A percentile compares a stretch with the other conserved stretches of the same genome.
Conservation (phyloP, 2,797 vertebrate species). For the Botia almorhae region DNA sequence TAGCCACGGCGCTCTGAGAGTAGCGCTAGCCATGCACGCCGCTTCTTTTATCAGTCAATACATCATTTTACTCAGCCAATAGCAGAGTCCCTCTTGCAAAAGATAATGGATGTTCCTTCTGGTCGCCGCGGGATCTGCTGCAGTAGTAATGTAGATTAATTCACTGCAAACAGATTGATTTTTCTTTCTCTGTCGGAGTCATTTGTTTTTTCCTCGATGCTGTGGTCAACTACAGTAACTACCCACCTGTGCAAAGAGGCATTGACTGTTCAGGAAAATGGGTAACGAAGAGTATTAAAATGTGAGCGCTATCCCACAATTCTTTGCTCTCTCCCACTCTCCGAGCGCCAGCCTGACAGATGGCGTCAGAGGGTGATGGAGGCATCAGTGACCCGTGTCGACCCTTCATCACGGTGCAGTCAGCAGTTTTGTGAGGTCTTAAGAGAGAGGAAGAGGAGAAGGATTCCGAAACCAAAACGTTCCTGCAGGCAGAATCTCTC, state of each 20-base stretch:
- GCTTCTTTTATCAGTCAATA: slow-evolving; percentile 64
- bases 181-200: slow-evolving; percentile 58
- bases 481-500: slow-evolving; percentile 23
- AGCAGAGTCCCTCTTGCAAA: slow-evolving; percentile 61
- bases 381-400: slow-evolving; percentile 54
- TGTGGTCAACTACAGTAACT: slow-evolving; percentile 58
- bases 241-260: slow-evolving; percentile 52
- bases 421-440: slow-evolving; percentile 59
- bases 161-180: slow-evolving; percentile 67
- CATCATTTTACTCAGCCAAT: slow-evolving; percentile 67
- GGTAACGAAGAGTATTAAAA: slow-evolving; percentile 45
- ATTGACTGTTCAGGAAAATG: slow-evolving; percentile 50
- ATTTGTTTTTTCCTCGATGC: slow-evolving; percentile 60
- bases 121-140: slow-evolving; percentile 56
- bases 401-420: slow-evolving; percentile 57
- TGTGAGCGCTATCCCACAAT: slow-evolving; percentile 14
- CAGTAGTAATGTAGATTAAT: slow-evolving; percentile 67
- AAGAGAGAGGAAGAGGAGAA: background rate
- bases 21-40: slow-evolving; percentile 45
- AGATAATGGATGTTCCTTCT: slow-evolving; percentile 65
- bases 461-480: background rate
- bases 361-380: slow-evolving; percentile 48
- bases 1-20: slow-evolving; percentile 36
- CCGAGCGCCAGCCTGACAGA: slow-evolving; percentile 36
- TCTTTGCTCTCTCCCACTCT: slow-evolving; percentile 9